Evolutionary conservation across 2,113 vertebrate genomes (phyloP).

Genomic region (Tylochromis polylepis): DNA sequence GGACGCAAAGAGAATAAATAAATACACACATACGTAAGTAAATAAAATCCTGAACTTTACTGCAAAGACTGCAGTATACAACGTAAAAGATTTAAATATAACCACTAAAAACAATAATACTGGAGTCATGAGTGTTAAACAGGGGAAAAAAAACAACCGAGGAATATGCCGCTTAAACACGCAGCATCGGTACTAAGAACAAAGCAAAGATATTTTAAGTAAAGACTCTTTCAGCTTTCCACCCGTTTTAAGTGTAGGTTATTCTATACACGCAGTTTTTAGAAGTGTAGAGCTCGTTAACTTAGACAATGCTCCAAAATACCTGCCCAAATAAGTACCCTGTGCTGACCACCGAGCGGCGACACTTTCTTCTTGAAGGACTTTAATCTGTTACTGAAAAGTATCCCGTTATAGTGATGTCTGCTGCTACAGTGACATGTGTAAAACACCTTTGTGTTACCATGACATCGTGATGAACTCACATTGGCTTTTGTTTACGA

Average conservation of each 20-base stretch:
- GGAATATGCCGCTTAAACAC: neutral
- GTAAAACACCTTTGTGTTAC: neutral
- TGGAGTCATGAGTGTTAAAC: neutral
- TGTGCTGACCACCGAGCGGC: neutral
- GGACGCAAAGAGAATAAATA: neutral
- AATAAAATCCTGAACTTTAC: neutral
- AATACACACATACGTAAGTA: neutral
- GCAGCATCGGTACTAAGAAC: neutral
- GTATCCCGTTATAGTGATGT: fast-evolving
- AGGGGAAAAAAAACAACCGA: neutral
- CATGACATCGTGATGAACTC: neutral
- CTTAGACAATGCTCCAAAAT: neutral
- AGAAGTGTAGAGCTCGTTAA: neutral
- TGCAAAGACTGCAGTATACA: neutral
- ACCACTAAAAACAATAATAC: neutral
- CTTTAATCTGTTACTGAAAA: neutral
- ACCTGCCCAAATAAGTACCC: neutral
- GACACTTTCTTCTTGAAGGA: neutral
- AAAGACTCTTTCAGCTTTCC: neutral
- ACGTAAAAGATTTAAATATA: fast-evolving
- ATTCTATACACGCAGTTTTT: neutral
- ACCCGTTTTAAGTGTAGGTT: neutral
- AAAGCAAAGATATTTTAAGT: neutral
- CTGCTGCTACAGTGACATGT: neutral
- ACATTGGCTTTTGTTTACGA: neutral